These are phyloP conservation scores for Oreocharis arfaki DNA, from an alignment of 2,113 vertebrate genomes.

Conservation along the genomic window DNA sequence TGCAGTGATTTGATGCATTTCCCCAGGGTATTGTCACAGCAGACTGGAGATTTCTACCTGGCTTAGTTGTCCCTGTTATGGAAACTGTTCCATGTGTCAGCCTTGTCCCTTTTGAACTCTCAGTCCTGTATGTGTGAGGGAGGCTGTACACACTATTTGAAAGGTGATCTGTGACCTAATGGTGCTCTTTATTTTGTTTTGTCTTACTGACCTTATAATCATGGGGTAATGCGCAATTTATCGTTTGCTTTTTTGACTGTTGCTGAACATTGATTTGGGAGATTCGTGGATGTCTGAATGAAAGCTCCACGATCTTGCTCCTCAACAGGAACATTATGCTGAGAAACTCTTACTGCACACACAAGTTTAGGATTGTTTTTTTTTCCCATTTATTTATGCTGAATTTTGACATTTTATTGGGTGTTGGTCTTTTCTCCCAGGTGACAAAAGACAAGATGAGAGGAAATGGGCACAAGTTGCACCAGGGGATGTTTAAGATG, in stretches of 20 bases:
- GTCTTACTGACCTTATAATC: neutral
- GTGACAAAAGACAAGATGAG: neutral
- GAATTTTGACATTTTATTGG: neutral
- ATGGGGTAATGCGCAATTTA: neutral
- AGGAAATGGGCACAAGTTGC: neutral
- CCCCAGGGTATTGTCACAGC: neutral
- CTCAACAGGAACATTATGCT: neutral
- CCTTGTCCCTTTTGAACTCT: neutral
- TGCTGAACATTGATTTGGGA: neutral
- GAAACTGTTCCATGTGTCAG: neutral
- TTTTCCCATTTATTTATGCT: neutral
- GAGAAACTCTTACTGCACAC: neutral
- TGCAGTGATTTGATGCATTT: neutral
- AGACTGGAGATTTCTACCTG: neutral
- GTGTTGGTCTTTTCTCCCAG: neutral
- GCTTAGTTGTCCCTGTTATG: neutral
- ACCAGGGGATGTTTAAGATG: neutral
- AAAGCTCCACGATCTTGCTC: neutral
- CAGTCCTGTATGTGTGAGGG: neutral
- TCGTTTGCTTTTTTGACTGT: neutral
- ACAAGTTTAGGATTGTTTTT: neutral
- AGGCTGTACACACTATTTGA: neutral
- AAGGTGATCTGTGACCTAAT: neutral
- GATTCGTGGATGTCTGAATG: neutral
- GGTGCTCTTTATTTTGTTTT: neutral